Percentiles rank a stretch among this genome's conserved stretches.
phyloP scores from a whole-genome alignment of 2,113 vertebrate species.

The Sialia sialis region DNA sequence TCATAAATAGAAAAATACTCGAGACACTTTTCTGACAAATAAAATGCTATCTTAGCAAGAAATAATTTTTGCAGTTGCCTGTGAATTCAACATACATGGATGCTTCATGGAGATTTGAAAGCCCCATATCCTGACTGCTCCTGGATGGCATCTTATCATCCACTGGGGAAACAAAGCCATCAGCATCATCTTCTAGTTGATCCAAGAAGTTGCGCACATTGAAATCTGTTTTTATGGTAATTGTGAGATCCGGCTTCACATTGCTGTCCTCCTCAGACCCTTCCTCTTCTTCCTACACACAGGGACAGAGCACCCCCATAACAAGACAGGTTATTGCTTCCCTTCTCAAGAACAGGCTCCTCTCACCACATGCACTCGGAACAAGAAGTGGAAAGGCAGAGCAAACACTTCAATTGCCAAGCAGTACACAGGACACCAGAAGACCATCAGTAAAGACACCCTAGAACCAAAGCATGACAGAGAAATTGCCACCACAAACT shows the following conservation, averaged over 20 bases:
- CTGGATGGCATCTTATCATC: constrained; percentile 86
- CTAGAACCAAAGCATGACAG: background rate
- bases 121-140: constrained; percentile 83
- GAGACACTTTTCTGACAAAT: background rate
- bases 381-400: background rate
- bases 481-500: background rate
- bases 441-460: background rate
- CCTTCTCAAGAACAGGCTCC: background rate
- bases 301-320: constrained; percentile 1
- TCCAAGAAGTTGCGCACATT: constrained; percentile 84
- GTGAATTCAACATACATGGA: constrained; percentile 81
- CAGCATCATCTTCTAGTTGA: constrained; percentile 86
- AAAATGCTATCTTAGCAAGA: background rate
- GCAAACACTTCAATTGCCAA: background rate
- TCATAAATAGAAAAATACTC: background rate
- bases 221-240: constrained; percentile 79
- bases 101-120: constrained; percentile 94
- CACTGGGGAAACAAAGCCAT: constrained; percentile 91
- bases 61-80: background rate
- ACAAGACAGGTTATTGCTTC: background rate
- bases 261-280: constrained; percentile 87
- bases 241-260: constrained; percentile 73
- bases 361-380: constrained; percentile 3
- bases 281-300: constrained; percentile 89
- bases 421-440: background rate